Evolutionary conservation across 2,797 vertebrate genomes (phyloP), one percentile per base, ranked within the genome.

Genomic region (Tauraco hartlaubi): DNA sequence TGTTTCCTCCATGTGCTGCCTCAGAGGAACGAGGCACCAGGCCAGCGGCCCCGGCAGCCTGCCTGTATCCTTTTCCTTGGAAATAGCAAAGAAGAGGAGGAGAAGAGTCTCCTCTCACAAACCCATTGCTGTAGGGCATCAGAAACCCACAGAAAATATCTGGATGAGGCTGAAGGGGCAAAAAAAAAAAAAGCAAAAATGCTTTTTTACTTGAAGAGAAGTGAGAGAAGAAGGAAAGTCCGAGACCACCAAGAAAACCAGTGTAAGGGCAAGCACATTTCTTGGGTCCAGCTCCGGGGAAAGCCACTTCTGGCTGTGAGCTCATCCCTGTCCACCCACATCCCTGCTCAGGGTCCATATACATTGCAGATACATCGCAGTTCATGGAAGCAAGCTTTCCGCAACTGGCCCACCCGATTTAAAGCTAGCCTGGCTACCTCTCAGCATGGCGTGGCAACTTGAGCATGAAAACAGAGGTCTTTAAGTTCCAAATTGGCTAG

Each of bases 31-130:
- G 37, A 37, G 39, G 26, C 33, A 48, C 15, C n/a, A 58, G 25
- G 55, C 12, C 3, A 10, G 20, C 0, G 1, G 28, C 18, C 12
- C 54, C 9, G 0, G 43, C 25, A 79, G 29, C 19, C 17, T 35
- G 15, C 16, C 49, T 49, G 62, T 6, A 74, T 39, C 56, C 21
- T 64, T 15, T 43, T 29, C 46, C 46, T 11, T 66, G 58, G 51
- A 29, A 75, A 71, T 1, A 48, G 20, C 28, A 31, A 18, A 3
- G 25, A 58, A 20, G 22, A 81, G 9, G 41, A 69, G n/a, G 11
- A 43, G 13, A 55, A 68, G 68, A 35, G 18, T 14, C 21, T 33
- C 13, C 39, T 64, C 19, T 43, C 21, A 76, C 20, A 54, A 44
- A 59, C 11, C 28, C 20, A n/a, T 22, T 33, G 33, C 3, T 51